Base-by-base conservation (phyloP, 2,113 vertebrate species). In the Lophius piscatorius region DNA sequence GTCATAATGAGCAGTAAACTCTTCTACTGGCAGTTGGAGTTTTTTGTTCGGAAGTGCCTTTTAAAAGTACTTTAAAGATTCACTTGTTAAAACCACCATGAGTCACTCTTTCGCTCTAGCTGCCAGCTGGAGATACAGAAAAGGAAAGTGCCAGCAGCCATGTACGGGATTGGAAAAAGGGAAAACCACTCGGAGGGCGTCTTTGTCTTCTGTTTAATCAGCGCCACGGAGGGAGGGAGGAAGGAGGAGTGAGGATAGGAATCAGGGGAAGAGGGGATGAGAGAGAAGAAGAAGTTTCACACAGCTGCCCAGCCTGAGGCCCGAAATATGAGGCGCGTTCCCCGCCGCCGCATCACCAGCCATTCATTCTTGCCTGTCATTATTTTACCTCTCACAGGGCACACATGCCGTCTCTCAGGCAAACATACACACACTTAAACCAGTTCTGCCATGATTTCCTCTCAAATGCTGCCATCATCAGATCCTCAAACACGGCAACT, bases 31-130 rank as follows among this genome's bases (percentile, higher is more conserved):
- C 34, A 38, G 63, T 51, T n/a, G n/a, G n/a, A n/a, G n/a, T n/a
- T n/a, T 63, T 83, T 74, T 70, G 59, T 74, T 45, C 21, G 71
- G 39, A 70, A 81, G 80, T 73, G 81, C 63, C 76, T 85, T 88
- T n/a, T 88, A 79, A 82, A 87, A 90, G 81, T 63, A 82, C 83
- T 87, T 76, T 85, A 87, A 86, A 84, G 88, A 78, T 62, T 39
- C 49, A 57, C 68, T 70, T 17, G 49, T 82, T 83, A 74, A 74
- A 82, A 74, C 36, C 65, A 21, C 66, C 49, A 29, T 79, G 73
- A 81, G 64, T 81, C 81, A 81, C 51, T 77, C 69, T 22, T 33
- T 71, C 63, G 62, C 61, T 63, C 33, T 64, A 1, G 44, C 75
- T 67, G 63, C 2, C 18, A 81, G 70, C 74, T 68, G 14, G 48